phyloP scores from a whole-genome alignment of 1,140 invertebrate genomes.

The Polypedilum pembai region DNA sequence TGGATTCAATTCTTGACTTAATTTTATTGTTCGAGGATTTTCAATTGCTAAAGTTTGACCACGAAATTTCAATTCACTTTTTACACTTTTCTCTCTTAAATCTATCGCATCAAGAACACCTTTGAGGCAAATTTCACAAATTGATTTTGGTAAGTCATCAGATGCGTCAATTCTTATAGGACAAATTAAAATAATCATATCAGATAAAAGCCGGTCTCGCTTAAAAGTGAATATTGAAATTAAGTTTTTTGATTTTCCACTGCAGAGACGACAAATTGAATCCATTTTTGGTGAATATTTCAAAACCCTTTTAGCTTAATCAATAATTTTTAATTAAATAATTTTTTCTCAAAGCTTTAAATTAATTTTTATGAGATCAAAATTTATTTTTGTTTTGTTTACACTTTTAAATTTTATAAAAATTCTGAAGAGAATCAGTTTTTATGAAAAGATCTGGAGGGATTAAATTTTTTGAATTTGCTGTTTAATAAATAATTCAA shows the following conservation, averaged over 20 bases:
- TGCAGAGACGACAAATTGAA: background rate
- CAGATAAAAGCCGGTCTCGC: background rate
- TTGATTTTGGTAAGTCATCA: background rate
- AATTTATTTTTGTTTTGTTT: too few relatives aligned
- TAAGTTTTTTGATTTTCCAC: background rate
- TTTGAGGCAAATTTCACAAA: background rate
- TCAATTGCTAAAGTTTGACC: background rate
- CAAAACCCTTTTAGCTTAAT: too few relatives aligned
- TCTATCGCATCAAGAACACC: background rate
- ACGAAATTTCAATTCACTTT: background rate
- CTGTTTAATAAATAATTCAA: too few relatives aligned
- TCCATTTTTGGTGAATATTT: background rate
- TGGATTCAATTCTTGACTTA: slow-evolving; percentile 1
- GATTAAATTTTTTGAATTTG: too few relatives aligned
- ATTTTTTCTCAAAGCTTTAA: too few relatives aligned
- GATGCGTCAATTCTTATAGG: background rate
- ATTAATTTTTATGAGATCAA: too few relatives aligned
- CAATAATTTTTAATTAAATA: too few relatives aligned
- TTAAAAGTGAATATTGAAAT: background rate
- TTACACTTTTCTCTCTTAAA: background rate
- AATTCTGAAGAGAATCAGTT: too few relatives aligned
- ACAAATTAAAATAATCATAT: background rate
- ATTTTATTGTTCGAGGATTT: background rate
- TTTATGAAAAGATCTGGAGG: too few relatives aligned
- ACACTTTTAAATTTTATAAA: too few relatives aligned